phyloP scores from a whole-genome alignment of 2,797 vertebrate genomes.

The Aulostomus chinensis region DNA sequence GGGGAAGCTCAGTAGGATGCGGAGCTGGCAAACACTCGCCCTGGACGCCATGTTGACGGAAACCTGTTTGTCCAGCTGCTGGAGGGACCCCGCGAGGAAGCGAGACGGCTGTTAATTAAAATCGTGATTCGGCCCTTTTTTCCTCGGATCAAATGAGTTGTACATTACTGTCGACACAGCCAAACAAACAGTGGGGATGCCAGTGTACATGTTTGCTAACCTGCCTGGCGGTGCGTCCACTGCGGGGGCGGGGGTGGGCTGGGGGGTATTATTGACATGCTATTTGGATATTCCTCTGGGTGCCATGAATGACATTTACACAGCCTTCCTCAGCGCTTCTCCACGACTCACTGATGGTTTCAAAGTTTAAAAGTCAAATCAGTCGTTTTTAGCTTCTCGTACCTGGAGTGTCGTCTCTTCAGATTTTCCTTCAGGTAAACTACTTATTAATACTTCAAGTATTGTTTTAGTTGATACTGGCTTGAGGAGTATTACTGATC shows the following conservation, averaged over 20 bases:
- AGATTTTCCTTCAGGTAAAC: no score
- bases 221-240: slow-evolving; percentile 23
- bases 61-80: slow-evolving; percentile 81
- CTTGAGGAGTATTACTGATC: no score
- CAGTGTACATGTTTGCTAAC: slow-evolving; percentile 68
- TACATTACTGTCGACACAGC: slow-evolving; percentile 37
- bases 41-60: slow-evolving; percentile 59
- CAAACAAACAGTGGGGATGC: slow-evolving; percentile 58
- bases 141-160: slow-evolving; percentile 71
- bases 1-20: slow-evolving; percentile 55
- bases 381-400: no score
- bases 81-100: slow-evolving; percentile 42
- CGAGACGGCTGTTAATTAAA: slow-evolving; percentile 76
- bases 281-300: slow-evolving; percentile 22
- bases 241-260: background rate
- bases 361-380: no score
- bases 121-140: slow-evolving; percentile 78
- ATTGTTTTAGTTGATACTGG: no score
- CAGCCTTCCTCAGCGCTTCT: background rate
- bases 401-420: no score
- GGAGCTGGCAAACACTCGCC: slow-evolving; percentile 60
- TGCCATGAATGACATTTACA: slow-evolving; percentile 17
- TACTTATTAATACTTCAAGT: no score
- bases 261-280: slow-evolving; percentile 14
- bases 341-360: no score